Evolutionary conservation across 2,888 invertebrate genomes (phyloP), one percentile per base, ranked within the genome.

Genomic region (Ectemnius cavifrons): DNA sequence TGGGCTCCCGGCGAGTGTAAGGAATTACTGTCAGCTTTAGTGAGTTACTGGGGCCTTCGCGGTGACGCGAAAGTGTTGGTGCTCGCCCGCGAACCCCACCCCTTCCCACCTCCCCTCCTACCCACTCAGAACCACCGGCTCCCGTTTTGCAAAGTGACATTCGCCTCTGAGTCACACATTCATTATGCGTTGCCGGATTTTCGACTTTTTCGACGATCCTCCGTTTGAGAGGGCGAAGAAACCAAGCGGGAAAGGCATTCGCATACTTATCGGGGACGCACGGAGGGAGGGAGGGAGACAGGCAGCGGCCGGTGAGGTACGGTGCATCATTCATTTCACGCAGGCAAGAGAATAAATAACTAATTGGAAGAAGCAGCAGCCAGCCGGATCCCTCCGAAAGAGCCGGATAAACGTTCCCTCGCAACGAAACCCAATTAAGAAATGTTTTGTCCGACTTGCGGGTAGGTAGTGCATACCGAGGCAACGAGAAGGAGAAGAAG

Each of bases 351-450:
- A 68, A 80, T 56, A 69, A 52, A 84, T 83, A 83, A 88, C 86
- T 85, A 85, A 86, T 83, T 82, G 80, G 82, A 76, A 81, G 80
- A 68, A 74, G 67, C 71, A 81, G 75, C 74, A 77, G 72, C 67
- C 8, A 78, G 79, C 75, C 73, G 80, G 71, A 70, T 71, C 74
- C 69, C 71, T 73, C 73, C 47, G 78, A 77, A 73, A 73, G 76
- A 81, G 59, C 68, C 73, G 76, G 76, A 75, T 60, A 76, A 80
- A 77, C 83, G 81, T 83, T 74, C 76, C 73, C 80, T 79, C 84
- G 80, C 82, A 76, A 82, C 86, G 89, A 89, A 89, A 90, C 87
- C 91, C 90, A 91, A 91, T 91, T 91, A 91, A 90, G 91, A 91
- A 91, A 91, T 91, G 91, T 91, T 91, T 91, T 89, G 90, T 90